Evolutionary conservation across 2,888 invertebrate genomes (phyloP).

Genomic region (Agriotes lineatus): DNA sequence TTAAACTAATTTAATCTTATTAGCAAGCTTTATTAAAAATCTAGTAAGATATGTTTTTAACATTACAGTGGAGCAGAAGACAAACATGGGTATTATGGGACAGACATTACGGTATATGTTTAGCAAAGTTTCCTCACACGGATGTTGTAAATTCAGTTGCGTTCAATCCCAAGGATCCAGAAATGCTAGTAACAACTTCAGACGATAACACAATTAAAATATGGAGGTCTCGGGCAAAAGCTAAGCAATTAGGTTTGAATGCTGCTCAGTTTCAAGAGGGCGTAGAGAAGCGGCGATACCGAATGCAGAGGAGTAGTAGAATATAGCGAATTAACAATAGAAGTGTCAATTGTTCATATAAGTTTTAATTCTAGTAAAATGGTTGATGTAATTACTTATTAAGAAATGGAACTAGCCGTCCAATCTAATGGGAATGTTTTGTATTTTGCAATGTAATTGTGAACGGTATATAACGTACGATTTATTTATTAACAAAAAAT

Average conservation of each 20-base stretch:
- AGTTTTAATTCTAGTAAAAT: slow-evolving; percentile 1
- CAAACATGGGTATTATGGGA: slow-evolving; percentile 89
- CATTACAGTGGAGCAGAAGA: slow-evolving; percentile 82
- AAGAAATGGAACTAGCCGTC: slow-evolving; percentile 33
- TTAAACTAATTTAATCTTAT: too few relatives aligned
- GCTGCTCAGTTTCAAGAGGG: slow-evolving; percentile 64
- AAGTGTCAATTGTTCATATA: slow-evolving; percentile 14
- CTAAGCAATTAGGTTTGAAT: slow-evolving; percentile 65
- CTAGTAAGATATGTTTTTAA: background rate
- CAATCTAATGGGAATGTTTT: slow-evolving; percentile 41
- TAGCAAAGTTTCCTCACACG: slow-evolving; percentile 80
- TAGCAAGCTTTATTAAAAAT: too few relatives aligned
- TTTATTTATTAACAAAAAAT: slow-evolving; percentile 39
- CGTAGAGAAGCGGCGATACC: slow-evolving; percentile 63
- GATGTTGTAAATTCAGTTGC: slow-evolving; percentile 90
- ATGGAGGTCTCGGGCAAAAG: slow-evolving; percentile 68
- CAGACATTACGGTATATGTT: slow-evolving; percentile 82
- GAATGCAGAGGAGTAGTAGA: slow-evolving; percentile 44
- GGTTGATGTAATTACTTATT: slow-evolving; percentile 19
- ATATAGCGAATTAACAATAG: slow-evolving; percentile 9
- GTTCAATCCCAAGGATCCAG: slow-evolving; percentile 83
- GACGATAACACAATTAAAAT: slow-evolving; percentile 85
- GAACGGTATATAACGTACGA: slow-evolving; percentile 19
- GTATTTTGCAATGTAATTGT: slow-evolving; percentile 29
- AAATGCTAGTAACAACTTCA: slow-evolving; percentile 86